Base-by-base conservation (phyloP, 2,113 vertebrate species). In the Callospermophilus lateralis region DNA sequence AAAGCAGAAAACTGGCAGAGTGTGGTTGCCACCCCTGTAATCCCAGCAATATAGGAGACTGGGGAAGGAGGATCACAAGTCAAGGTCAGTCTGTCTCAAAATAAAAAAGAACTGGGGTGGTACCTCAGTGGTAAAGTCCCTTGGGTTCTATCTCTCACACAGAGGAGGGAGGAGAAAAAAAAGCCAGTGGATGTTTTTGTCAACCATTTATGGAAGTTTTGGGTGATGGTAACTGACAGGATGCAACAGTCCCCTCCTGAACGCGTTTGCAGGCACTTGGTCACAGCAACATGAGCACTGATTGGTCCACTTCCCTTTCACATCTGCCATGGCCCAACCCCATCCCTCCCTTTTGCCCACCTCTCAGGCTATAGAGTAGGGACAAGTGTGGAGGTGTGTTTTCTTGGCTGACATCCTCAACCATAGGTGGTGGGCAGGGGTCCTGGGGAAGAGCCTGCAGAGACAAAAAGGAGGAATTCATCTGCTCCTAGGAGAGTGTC, bases 341-440 rank as follows among this genome's bases (percentile, higher is more conserved):
- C 15, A 5, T 28, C 61, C 48, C 12, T 0, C 15, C 20, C 34
- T 0, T 0, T 0, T 68, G 17, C 51, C 58, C 26, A 2, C 15
- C 58, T 24, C 39, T 63, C 32, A 1, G 72, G 42, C 67, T n/a
- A 24, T 24, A 30, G 37, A 78, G 74, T 32, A 45, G 63, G 15
- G 13, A 73, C 19, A 51, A 39, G 48, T 26, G 15, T 6, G 4
- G 26, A 37, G 90, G 26, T 8, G 7, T 1, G 0, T 53, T 80
- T 78, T 45, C 32, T 28, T 73, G 37, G 1, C 81, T 22, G 15
- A 76, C 51, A 26, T 12, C 9, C 15, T 42, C 42, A 32, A 24
- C 42, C n/a, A 5, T 0, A 0, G 2, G 10, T 11, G 42, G 22
- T 28, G 24, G 15, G 67, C n/a, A 6, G 15, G 6, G 22, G 61